phyloP scores from a whole-genome alignment of 2,113 vertebrate species.

The Varanus komodoensis region DNA sequence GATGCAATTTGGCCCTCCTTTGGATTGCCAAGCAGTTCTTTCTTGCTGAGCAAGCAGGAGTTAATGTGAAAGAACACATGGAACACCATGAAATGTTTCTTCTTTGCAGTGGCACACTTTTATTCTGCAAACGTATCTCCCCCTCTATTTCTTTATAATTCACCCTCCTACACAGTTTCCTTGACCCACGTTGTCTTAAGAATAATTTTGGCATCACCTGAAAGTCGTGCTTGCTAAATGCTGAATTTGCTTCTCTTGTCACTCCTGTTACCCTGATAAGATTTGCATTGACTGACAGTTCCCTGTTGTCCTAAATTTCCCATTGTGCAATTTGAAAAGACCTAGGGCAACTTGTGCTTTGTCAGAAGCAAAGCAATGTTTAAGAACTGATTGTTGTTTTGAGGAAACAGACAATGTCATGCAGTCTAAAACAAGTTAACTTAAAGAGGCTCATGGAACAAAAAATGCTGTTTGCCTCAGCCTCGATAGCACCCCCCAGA shows the following conservation, averaged over 20 bases:
- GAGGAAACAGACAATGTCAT: not conserved
- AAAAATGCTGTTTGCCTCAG: not conserved
- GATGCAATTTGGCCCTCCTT: not conserved
- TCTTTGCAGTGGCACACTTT: slow-evolving; percentile 48
- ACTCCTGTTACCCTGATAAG: slow-evolving; percentile 58
- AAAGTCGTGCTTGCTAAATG: slow-evolving; percentile 48
- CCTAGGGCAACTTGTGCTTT: slow-evolving; percentile 2
- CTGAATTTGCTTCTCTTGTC: slow-evolving; percentile 57
- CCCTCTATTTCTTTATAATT: slow-evolving; percentile 59
- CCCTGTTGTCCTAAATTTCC: slow-evolving; percentile 27
- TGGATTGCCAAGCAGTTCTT: slow-evolving; percentile 42
- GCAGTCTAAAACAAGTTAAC: not conserved
- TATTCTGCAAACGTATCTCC: slow-evolving; percentile 23
- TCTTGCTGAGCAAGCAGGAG: slow-evolving; percentile 39
- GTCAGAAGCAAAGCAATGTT: not conserved
- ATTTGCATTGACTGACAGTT: slow-evolving; percentile 31
- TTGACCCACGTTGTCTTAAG: slow-evolving; percentile 42
- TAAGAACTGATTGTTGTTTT: not conserved
- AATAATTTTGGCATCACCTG: slow-evolving; percentile 63
- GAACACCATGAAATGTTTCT: slow-evolving; percentile 41
- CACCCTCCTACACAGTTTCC: slow-evolving; percentile 64
- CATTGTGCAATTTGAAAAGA: not conserved
- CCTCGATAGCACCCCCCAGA: no score
- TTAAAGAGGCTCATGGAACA: not conserved
- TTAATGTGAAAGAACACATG: slow-evolving; percentile 53